A percentile compares a stretch with the other conserved stretches of the same genome.
phyloP scores from a whole-genome alignment of 2,888 invertebrate species.

The Muschampia plurimacula region DNA sequence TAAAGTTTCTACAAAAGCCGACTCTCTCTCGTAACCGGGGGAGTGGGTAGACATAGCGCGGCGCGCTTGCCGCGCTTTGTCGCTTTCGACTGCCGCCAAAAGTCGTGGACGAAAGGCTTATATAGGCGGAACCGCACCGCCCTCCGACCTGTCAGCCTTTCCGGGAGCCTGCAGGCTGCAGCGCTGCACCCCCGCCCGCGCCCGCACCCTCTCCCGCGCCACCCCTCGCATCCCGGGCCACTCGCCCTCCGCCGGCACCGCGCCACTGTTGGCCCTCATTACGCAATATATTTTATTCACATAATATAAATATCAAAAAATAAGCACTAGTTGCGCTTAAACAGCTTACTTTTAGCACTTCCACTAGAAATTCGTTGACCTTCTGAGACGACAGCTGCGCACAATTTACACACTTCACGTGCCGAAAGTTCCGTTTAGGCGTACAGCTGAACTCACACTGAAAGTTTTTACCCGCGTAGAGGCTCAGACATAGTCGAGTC shows the following conservation, averaged over 20 bases:
- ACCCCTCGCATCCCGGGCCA: no score
- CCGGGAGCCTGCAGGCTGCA: constrained; percentile 30
- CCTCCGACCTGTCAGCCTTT: constrained; percentile 11
- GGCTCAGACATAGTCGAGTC: background rate
- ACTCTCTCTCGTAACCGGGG: constrained; percentile 44
- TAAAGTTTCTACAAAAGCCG: constrained; percentile 29
- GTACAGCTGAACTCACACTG: no score
- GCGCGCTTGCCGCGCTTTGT: constrained; percentile 54
- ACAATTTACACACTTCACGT: no score
- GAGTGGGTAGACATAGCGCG: constrained; percentile 51
- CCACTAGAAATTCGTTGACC: no score
- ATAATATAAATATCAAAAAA: no score
- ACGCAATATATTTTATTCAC: no score
- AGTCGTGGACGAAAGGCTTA: constrained; percentile 1
- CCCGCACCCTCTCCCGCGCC: no score
- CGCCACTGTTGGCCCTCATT: background rate
- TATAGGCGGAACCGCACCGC: constrained; percentile 28
- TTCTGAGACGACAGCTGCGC: no score
- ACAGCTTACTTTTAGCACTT: no score
- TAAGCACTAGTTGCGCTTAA: no score
- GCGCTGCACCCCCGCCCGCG: constrained; percentile 28
- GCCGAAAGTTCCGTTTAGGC: no score
- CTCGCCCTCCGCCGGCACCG: background rate
- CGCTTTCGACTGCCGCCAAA: constrained; percentile 49
- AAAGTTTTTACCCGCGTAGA: background rate